Conservation (phyloP, 2,113 vertebrate genomes). For the Cinclus cinclus region DNA sequence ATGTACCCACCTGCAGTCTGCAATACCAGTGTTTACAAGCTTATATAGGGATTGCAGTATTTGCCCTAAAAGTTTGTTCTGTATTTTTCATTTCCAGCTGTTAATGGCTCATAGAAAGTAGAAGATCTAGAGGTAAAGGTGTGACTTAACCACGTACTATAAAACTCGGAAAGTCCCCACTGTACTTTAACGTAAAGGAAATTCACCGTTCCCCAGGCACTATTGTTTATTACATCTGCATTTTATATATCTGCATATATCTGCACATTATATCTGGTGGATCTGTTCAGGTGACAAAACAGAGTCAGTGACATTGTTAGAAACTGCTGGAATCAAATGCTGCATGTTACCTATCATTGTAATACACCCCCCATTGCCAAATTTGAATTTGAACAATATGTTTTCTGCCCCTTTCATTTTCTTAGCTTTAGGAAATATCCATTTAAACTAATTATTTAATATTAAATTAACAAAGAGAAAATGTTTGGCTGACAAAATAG, state of each 20-base stretch:
- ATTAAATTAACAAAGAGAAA: not conserved
- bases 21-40: slow-evolving; percentile 49
- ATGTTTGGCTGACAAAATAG: not conserved
- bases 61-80: slow-evolving; percentile 48
- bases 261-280: not conserved
- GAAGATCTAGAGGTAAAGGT: slow-evolving; percentile 44
- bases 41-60: slow-evolving; percentile 29
- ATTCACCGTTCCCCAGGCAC: slow-evolving; percentile 37
- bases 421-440: not conserved
- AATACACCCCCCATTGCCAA: not conserved
- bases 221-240: not conserved
- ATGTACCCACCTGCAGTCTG: slow-evolving; percentile 31
- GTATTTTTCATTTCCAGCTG: slow-evolving; percentile 65
- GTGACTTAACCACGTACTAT: slow-evolving; percentile 18
- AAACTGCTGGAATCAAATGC: not conserved
- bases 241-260: slow-evolving; percentile 16
- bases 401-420: not conserved
- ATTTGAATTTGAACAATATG: not conserved
- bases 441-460: not conserved
- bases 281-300: not conserved
- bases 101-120: slow-evolving; percentile 27
- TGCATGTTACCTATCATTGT: not conserved
- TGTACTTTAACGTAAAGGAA: slow-evolving; percentile 41
- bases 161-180: slow-evolving; percentile 33
- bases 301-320: not conserved